phyloP scores from a whole-genome alignment of 2,888 invertebrate genomes.

The Dione juno region DNA sequence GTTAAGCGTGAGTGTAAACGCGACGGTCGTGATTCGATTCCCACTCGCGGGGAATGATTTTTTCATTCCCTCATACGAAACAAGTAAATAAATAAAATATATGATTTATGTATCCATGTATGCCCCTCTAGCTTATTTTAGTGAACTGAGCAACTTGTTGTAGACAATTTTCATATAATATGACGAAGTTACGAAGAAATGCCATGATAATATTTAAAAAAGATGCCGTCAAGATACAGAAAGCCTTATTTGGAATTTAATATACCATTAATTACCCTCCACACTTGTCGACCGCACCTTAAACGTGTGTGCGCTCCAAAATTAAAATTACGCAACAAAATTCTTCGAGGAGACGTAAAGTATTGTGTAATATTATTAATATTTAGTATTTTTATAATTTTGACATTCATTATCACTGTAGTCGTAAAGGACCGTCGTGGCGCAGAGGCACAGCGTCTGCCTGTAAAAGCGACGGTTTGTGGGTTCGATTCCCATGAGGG shows the following conservation, averaged over 20 bases:
- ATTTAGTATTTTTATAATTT: constrained; percentile 25
- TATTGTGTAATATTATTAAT: constrained; percentile 30
- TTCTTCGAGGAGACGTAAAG: constrained; percentile 32
- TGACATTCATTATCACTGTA: not conserved
- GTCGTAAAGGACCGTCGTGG: not conserved
- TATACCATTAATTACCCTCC: constrained; percentile 1
- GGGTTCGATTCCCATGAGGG: not conserved
- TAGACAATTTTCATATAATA: too few species aligned
- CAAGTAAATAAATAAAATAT: too few species aligned
- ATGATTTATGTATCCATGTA: too few species aligned
- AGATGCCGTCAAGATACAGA: not conserved
- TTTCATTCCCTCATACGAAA: too few species aligned
- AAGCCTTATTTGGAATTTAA: constrained; percentile 3
- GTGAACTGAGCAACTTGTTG: too few species aligned
- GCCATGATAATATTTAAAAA: not conserved
- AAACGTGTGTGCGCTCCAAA: constrained; percentile 4
- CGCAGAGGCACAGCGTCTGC: not conserved
- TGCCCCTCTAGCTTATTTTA: too few species aligned
- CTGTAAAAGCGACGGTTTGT: not conserved
- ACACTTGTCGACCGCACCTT: constrained; percentile 19
- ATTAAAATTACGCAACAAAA: constrained; percentile 33
- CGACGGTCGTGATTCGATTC: not conserved
- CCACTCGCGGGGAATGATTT: not conserved
- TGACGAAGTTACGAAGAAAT: too few species aligned
- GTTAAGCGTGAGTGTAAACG: not conserved